Conservation (phyloP, 1,140 invertebrate genomes). For the Drosophila pachea region DNA sequence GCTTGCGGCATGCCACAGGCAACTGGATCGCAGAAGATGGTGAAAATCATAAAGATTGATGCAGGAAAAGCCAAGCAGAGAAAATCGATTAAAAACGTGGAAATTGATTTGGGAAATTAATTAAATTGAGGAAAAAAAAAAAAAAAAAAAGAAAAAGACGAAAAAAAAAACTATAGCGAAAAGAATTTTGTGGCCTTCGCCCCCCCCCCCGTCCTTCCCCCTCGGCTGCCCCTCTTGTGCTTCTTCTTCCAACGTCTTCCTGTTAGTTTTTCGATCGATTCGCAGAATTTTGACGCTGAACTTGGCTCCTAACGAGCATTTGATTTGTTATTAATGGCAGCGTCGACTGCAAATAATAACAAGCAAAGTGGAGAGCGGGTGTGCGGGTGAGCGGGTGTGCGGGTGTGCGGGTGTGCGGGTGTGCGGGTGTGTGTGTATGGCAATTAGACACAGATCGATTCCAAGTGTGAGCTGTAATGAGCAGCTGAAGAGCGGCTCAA, state of each 20-base stretch:
- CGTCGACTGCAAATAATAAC: conserved; percentile 14
- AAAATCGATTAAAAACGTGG: too few species aligned
- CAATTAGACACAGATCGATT: conserved; percentile 40
- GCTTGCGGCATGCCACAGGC: too few species aligned
- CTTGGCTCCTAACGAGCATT: conserved; percentile 55
- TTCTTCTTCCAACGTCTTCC: not conserved
- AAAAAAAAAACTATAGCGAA: too few species aligned
- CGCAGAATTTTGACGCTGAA: conserved; percentile 42
- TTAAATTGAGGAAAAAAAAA: too few species aligned
- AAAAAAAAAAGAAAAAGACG: too few species aligned
- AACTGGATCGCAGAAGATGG: too few species aligned
- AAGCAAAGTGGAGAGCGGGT: conserved; percentile 1
- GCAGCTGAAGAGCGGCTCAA: not conserved
- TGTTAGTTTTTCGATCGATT: conserved; percentile 32
- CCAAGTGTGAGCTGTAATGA: conserved; percentile 14
- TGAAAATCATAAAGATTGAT: too few species aligned
- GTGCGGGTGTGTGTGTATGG: conserved; percentile 3
- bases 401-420: not conserved
- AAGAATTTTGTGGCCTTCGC: too few species aligned
- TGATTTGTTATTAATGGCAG: conserved; percentile 66
- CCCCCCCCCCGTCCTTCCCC: too few species aligned
- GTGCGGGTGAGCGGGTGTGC: not conserved
- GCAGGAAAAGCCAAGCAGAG: too few species aligned
- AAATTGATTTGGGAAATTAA: too few species aligned
- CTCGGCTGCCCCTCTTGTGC: too few species aligned